Conservation (phyloP, 1,140 invertebrate genomes). For the Ceratitis capitata region DNA sequence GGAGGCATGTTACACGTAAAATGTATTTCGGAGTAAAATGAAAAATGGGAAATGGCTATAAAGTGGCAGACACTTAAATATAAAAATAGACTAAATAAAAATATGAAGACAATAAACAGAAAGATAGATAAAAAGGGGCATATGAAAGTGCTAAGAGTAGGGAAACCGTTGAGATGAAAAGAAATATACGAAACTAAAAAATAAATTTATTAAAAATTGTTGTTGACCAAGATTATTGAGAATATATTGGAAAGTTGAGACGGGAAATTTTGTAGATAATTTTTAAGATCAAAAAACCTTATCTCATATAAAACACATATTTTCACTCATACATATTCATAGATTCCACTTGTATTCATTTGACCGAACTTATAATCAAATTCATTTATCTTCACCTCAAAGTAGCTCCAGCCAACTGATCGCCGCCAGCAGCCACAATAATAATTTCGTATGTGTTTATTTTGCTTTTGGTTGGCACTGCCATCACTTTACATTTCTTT, state of each 20-base stretch:
- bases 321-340: background rate
- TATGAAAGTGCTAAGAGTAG: background rate
- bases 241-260: too few species aligned
- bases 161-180: background rate
- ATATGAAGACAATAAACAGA: background rate
- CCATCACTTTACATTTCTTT: background rate
- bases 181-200: background rate
- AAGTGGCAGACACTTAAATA: background rate
- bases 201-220: background rate
- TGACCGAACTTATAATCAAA: background rate
- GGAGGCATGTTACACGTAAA: background rate
- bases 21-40: background rate
- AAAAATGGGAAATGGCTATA: background rate
- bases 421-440: background rate
- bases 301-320: background rate
- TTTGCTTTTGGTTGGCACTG: background rate
- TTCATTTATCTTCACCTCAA: background rate
- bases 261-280: too few species aligned
- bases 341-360: background rate
- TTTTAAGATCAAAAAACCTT: background rate
- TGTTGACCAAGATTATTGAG: background rate
- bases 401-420: background rate
- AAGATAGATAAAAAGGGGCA: background rate
- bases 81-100: background rate
- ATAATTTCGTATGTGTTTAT: background rate